phyloP scores from a whole-genome alignment of 2,888 invertebrate species.

The Timandra comae region DNA sequence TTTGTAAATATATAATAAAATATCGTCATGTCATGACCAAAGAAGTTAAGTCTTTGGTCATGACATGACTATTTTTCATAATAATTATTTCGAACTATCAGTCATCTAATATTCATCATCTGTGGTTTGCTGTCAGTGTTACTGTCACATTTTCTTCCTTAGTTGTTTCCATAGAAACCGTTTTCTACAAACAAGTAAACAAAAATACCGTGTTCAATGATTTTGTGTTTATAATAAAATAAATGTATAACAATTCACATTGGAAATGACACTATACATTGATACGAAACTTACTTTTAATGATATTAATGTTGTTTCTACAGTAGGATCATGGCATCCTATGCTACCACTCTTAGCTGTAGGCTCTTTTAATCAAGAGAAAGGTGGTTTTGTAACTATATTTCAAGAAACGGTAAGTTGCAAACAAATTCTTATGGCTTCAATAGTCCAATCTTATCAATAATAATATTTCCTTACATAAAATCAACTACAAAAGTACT shows the following conservation, averaged over 20 bases:
- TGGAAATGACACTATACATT: constrained; percentile 86
- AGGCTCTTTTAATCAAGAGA: constrained; percentile 90
- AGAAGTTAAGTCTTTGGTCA: no score
- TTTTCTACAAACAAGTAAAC: not conserved
- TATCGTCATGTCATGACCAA: no score
- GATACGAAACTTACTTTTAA: constrained; percentile 88
- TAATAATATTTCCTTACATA: no score
- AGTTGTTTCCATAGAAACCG: constrained; percentile 3
- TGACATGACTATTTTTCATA: no score
- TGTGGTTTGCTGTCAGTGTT: no score
- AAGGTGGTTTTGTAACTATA: constrained; percentile 91
- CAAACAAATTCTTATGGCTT: no score
- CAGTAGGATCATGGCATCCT: constrained; percentile 90
- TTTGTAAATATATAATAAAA: no score
- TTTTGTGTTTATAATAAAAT: not conserved
- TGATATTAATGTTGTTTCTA: constrained; percentile 85
- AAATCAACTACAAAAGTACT: no score
- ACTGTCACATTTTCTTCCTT: no score
- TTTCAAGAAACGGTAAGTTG: constrained; percentile 88
- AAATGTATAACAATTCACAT: not conserved
- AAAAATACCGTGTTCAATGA: not conserved
- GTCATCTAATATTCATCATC: no score
- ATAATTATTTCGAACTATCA: no score
- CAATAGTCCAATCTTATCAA: no score
- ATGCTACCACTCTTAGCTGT: constrained; percentile 88